Evolutionary conservation across 2,113 vertebrate species (phyloP).

Genomic region (Hypocryptadius cinnamomeus): DNA sequence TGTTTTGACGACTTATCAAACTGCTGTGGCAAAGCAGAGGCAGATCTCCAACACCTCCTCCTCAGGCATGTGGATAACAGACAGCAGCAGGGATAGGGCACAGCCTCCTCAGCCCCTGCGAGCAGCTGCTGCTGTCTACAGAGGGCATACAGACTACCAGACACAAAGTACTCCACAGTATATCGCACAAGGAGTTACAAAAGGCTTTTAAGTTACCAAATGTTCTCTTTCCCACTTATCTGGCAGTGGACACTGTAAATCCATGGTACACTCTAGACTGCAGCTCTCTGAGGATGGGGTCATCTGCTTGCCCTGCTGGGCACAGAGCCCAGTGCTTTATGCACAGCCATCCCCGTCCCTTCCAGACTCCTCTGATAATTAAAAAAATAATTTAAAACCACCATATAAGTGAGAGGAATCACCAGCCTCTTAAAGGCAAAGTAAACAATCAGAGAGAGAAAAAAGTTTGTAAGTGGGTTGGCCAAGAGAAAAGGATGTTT

Average conservation of each 20-base stretch:
- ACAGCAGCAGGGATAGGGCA: neutral
- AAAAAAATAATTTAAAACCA: neutral
- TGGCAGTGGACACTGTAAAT: neutral
- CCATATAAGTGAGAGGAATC: neutral
- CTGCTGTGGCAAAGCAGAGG: neutral
- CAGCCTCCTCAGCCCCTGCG: neutral
- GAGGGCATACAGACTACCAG: neutral
- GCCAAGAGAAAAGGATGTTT: slow-evolving; percentile 32
- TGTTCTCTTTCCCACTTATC: neutral
- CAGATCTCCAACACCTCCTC: neutral
- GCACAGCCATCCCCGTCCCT: neutral
- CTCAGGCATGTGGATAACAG: neutral
- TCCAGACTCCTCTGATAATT: neutral
- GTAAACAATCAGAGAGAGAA: neutral
- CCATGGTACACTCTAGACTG: neutral
- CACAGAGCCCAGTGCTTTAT: neutral
- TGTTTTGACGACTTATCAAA: neutral
- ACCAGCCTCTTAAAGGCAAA: neutral
- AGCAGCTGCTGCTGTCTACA: neutral
- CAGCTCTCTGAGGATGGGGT: neutral
- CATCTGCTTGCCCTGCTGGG: neutral
- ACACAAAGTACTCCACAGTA: neutral
- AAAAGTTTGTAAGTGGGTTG: neutral
- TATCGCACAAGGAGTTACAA: neutral
- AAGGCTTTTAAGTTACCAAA: neutral